Percentiles rank a stretch among this genome's conserved stretches.
Conservation (phyloP, 2,888 invertebrate species). For the Cryptosula pallasiana region DNA sequence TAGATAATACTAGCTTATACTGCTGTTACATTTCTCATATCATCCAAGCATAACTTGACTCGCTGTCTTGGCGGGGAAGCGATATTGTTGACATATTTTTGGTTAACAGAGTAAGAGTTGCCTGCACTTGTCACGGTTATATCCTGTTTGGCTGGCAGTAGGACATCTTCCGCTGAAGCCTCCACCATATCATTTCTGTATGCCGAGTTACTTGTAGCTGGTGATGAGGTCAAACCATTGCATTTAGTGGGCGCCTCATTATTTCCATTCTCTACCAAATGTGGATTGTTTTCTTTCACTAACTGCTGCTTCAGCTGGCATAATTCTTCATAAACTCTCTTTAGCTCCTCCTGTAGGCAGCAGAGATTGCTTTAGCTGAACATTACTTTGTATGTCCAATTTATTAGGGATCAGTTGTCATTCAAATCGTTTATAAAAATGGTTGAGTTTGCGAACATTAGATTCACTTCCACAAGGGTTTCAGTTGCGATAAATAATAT, state of each 20-base stretch:
- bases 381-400: too few relatives aligned
- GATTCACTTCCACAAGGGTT: too few relatives aligned
- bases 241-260: neutral
- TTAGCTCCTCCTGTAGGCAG: slow-evolving; percentile 69
- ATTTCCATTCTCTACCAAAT: slow-evolving; percentile 35
- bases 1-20: too few relatives aligned
- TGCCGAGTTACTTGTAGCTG: neutral
- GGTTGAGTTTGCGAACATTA: too few relatives aligned
- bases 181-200: neutral
- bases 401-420: too few relatives aligned
- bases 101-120: neutral
- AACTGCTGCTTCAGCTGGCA: slow-evolving; percentile 74
- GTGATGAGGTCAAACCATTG: neutral
- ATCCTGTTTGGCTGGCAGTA: neutral
- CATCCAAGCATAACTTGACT: neutral
- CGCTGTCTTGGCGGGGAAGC: neutral
- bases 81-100: neutral
- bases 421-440: too few relatives aligned
- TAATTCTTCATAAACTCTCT: slow-evolving; percentile 71
- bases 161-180: neutral
- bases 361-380: too few relatives aligned
- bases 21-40: neutral
- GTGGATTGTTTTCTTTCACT: slow-evolving; percentile 68
- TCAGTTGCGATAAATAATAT: too few relatives aligned
- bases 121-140: neutral